Evolutionary conservation across 1,140 invertebrate species (phyloP), one percentile per base, ranked within the genome.

Genomic region (Trichoplusia ni): DNA sequence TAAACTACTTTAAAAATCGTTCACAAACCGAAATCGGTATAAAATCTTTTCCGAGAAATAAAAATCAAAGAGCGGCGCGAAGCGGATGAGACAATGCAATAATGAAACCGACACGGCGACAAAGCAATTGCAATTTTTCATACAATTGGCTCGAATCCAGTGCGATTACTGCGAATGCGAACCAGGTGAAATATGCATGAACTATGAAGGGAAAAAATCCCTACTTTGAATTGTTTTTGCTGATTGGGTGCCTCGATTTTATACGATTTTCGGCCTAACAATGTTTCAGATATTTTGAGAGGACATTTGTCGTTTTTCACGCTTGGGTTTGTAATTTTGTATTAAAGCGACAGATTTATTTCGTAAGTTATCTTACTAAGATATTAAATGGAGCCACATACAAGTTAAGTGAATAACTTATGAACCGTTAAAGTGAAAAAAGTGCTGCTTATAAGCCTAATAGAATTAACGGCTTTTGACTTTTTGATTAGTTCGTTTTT

Each of bases 111-210:
- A 58, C 37, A 58, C 35, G 16, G 35, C 31, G 37, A 27, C 19
- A 13, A 19, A 23, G 46, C 7, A 31, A 44, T 44, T 18, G 38
- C 54, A 58, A 42, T 58, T 58, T 58, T 44, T 58, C 38, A 58
- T 58, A 58, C 23, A 4, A 58, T 58, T 58, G 54, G 54, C 54
- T 58, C 54, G 4, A 58, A 11, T 58, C 54, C 54, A 58, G 31
- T 4, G 27, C 33, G 54, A 42, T 58, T 54, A 60, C 19, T 21
- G 31, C 7, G 58, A 67, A 53, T 46, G 25, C n/a, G 16, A 2
- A 9, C 31, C 38, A 37, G 37, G 49, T 65, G 38, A 61, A 59
- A 67, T 61, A 67, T 67, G 64, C 56, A 67, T 61, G 64, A 65
- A 47, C 21, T 59, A 65, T 65, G 58, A 61, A 53, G 27, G 40